Evolutionary conservation across 2,797 vertebrate genomes (phyloP).

Genomic region (Cygnus olor): DNA sequence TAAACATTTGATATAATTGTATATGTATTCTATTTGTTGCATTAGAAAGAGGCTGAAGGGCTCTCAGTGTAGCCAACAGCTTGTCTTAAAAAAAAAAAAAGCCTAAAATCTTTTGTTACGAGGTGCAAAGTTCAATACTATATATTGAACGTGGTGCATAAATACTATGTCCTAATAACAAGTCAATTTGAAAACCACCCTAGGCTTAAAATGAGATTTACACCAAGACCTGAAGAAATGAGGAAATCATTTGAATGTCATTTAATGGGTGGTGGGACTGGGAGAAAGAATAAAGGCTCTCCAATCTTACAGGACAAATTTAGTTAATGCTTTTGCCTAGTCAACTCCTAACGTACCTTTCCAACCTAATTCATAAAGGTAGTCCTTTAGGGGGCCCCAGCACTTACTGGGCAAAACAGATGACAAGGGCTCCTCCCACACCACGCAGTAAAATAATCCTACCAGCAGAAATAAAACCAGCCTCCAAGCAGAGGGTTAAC

Average conservation of each 20-base stretch:
- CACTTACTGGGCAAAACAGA: neutral
- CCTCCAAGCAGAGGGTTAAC: neutral
- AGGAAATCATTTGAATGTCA: slow-evolving; percentile 1
- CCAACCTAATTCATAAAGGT: slow-evolving; percentile 21
- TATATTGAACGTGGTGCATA: slow-evolving; percentile 69
- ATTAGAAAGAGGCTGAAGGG: slow-evolving; percentile 77
- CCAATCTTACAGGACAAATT: slow-evolving; percentile 7
- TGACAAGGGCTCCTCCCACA: neutral
- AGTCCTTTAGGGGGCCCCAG: slow-evolving; percentile 2
- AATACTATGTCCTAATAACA: slow-evolving; percentile 76
- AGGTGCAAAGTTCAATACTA: slow-evolving; percentile 61
- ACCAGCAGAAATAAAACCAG: neutral
- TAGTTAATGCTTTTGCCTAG: slow-evolving; percentile 13
- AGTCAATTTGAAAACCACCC: slow-evolving; percentile 65
- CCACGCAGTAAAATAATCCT: neutral
- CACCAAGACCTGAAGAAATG: slow-evolving; percentile 58
- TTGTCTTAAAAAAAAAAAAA: slow-evolving; percentile 69
- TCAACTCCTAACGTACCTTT: slow-evolving; percentile 36
- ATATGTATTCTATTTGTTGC: slow-evolving; percentile 70
- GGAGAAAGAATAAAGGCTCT: slow-evolving; percentile 18
- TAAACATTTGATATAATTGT: slow-evolving; percentile 79
- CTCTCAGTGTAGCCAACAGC: slow-evolving; percentile 64
- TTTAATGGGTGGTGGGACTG: neutral
- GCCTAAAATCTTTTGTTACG: slow-evolving; percentile 69
- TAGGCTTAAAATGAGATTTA: slow-evolving; percentile 72